These are phyloP conservation scores for Setophaga kirtlandii DNA, from an alignment of 2,113 vertebrate genomes.

Conservation along the genomic window DNA sequence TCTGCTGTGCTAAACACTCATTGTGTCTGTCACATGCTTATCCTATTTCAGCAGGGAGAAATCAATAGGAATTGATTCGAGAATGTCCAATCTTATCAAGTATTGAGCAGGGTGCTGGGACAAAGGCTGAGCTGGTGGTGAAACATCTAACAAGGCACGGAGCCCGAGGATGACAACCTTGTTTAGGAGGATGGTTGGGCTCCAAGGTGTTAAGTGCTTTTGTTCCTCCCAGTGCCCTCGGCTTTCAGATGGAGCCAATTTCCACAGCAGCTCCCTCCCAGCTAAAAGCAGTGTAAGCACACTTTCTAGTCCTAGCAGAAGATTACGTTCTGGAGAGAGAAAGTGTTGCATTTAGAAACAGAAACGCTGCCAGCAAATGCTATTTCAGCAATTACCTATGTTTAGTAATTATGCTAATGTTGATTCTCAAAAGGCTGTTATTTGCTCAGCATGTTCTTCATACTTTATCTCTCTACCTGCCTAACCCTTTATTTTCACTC, in stretches of 20 bases:
- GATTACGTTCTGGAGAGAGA: slow-evolving; percentile 14
- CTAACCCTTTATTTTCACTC: slow-evolving; percentile 73
- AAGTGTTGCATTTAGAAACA: slow-evolving; percentile 67
- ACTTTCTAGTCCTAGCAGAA: slow-evolving; percentile 43
- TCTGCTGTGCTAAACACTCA: slow-evolving; percentile 40
- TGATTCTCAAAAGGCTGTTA: slow-evolving; percentile 79
- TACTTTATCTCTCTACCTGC: slow-evolving; percentile 77
- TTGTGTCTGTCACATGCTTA: slow-evolving; percentile 60
- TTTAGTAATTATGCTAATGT: slow-evolving; percentile 83
- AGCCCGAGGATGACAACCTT: slow-evolving; percentile 26
- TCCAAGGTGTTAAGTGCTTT: slow-evolving; percentile 28
- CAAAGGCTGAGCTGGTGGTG: slow-evolving; percentile 39
- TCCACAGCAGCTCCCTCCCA: neutral
- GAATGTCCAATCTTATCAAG: slow-evolving; percentile 74
- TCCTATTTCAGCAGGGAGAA: slow-evolving; percentile 63
- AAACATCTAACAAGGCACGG: slow-evolving; percentile 9
- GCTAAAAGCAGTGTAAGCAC: slow-evolving; percentile 20
- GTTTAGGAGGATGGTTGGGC: neutral
- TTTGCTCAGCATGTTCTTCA: slow-evolving; percentile 76
- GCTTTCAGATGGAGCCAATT: slow-evolving; percentile 36
- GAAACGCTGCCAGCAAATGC: slow-evolving; percentile 69
- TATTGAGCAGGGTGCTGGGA: slow-evolving; percentile 12
- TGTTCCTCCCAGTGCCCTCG: neutral
- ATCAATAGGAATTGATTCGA: slow-evolving; percentile 76
- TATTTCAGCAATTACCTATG: slow-evolving; percentile 81